Evolutionary conservation across 2,888 invertebrate species (phyloP).

Genomic region (Aspidiotus rigidus): DNA sequence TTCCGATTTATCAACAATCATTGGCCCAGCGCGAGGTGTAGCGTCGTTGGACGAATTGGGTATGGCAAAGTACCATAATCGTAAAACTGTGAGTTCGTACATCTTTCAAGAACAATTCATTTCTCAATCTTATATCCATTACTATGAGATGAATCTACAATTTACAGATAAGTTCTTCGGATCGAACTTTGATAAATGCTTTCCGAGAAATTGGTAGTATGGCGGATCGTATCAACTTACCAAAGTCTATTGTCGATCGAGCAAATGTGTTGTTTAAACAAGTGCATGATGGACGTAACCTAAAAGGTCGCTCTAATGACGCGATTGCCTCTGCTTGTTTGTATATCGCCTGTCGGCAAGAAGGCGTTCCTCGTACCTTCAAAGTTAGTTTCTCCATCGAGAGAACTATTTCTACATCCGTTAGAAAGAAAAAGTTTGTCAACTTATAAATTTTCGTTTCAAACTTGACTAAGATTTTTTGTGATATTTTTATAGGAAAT

Average conservation of each 20-base stretch:
- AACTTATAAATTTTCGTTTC: too few relatives aligned
- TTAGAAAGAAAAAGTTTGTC: too few relatives aligned
- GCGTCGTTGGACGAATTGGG: slow-evolving; percentile 85
- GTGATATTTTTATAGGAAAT: slow-evolving; percentile 59
- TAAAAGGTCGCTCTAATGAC: slow-evolving; percentile 83
- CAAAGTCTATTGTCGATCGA: slow-evolving; percentile 91
- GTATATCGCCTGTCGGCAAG: slow-evolving; percentile 97
- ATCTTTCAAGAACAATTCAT: not conserved
- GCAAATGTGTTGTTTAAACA: slow-evolving; percentile 96
- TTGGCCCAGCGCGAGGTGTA: slow-evolving; percentile 63
- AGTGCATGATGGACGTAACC: slow-evolving; percentile 90
- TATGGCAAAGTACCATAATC: slow-evolving; percentile 54
- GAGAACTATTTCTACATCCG: too few relatives aligned
- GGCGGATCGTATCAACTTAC: slow-evolving; percentile 95
- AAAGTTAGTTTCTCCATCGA: slow-evolving; percentile 42
- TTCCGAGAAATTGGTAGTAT: slow-evolving; percentile 95
- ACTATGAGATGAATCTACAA: not conserved
- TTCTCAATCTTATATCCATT: not conserved
- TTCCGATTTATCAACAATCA: slow-evolving; percentile 93
- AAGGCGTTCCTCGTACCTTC: slow-evolving; percentile 96
- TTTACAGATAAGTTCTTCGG: slow-evolving; percentile 83
- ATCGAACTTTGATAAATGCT: slow-evolving; percentile 88
- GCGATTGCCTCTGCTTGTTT: slow-evolving; percentile 98
- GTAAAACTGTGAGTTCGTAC: slow-evolving; percentile 48
- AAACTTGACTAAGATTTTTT: not conserved